A percentile compares a stretch with the other conserved stretches of the same genome.
Evolutionary conservation across 2,113 vertebrate genomes (phyloP).

Genomic region (Chloroceryle aenea): DNA sequence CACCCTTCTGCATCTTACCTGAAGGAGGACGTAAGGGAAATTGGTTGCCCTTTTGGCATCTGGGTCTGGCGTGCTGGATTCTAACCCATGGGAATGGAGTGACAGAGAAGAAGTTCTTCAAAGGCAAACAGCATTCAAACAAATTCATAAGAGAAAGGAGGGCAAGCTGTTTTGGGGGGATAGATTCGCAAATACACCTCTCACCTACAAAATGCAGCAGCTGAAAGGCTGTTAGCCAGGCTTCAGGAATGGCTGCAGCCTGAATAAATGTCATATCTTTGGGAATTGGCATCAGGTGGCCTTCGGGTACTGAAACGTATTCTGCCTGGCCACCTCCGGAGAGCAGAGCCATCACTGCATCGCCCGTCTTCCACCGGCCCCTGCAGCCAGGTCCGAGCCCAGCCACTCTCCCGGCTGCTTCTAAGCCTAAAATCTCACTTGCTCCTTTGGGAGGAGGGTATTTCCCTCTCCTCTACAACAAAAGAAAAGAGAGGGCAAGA

Average conservation of each 20-base stretch:
- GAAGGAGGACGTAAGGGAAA: neutral
- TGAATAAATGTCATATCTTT: constrained; percentile 74
- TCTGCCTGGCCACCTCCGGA: constrained; percentile 86
- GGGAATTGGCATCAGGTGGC: constrained; percentile 80
- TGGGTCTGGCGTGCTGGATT: neutral
- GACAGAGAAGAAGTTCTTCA: neutral
- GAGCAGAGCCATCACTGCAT: constrained; percentile 85
- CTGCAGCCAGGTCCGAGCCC: constrained; percentile 74
- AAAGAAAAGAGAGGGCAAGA: neutral
- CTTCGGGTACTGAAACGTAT: constrained; percentile 81
- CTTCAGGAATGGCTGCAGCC: constrained; percentile 86
- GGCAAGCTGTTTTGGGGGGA: neutral
- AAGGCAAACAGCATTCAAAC: neutral
- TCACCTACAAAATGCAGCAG: constrained; percentile 85
- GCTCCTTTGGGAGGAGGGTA: constrained; percentile 84
- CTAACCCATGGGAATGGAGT: neutral
- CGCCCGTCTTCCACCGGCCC: constrained; percentile 70
- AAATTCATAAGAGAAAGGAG: neutral
- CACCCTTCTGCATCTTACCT: constrained; percentile 82
- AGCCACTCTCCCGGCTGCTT: constrained; percentile 80
- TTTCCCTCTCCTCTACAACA: constrained; percentile 80
- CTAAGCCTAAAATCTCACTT: constrained; percentile 86
- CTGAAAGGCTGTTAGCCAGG: constrained; percentile 88
- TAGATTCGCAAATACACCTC: neutral
- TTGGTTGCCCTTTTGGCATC: neutral